Evolutionary conservation across 2,888 invertebrate species (phyloP).

Genomic region (Drosophila multiciliata): DNA sequence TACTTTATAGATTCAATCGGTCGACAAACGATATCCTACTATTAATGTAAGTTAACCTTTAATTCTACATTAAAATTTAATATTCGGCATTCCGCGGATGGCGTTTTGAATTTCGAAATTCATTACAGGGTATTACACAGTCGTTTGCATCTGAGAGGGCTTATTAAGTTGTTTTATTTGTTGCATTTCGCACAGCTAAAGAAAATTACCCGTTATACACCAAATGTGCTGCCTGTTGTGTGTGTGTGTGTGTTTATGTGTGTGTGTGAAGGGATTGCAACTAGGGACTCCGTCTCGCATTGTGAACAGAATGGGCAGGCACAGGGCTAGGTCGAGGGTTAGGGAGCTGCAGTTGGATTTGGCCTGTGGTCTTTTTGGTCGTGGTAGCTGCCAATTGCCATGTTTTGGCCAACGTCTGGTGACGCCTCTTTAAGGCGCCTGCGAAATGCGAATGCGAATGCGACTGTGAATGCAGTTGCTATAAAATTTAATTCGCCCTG

Average conservation of each 20-base stretch:
- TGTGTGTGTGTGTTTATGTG: slow-evolving; percentile 12
- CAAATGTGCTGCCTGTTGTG: slow-evolving; percentile 34
- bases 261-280: slow-evolving; percentile 15
- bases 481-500: slow-evolving; percentile 72
- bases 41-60: background rate
- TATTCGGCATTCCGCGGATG: background rate
- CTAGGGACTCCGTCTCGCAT: slow-evolving; percentile 19
- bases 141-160: background rate
- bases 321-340: background rate
- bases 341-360: slow-evolving; percentile 23
- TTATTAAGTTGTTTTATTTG: slow-evolving; percentile 49
- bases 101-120: background rate
- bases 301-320: background rate
- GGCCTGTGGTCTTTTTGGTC: slow-evolving; percentile 29
- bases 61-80: background rate
- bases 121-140: slow-evolving; percentile 27
- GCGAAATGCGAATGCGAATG: slow-evolving; percentile 20
- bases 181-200: slow-evolving; percentile 51
- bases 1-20: background rate
- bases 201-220: slow-evolving; percentile 60
- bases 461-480: slow-evolving; percentile 67
- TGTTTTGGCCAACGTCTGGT: slow-evolving; percentile 53
- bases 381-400: slow-evolving; percentile 57
- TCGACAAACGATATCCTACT: background rate
- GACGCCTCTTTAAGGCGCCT: slow-evolving; percentile 42